Base-by-base conservation (phyloP, 2,888 invertebrate genomes). In the Smittia aterrima region DNA sequence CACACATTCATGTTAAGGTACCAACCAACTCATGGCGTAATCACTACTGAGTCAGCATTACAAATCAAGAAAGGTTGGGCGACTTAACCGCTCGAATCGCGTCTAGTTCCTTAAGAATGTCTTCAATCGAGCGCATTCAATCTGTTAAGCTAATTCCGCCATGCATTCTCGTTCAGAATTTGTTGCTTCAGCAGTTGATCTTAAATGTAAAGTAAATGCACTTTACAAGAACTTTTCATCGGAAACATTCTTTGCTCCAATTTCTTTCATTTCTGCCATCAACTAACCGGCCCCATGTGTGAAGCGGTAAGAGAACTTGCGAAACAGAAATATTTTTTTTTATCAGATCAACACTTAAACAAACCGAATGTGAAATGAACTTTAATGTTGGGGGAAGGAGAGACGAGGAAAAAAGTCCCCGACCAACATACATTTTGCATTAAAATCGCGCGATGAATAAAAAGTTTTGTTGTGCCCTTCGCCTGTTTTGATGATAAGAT, bases 271-370 rank as follows among this genome's bases (percentile, higher is more conserved):
- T 9, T 32, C 32, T n/a, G n/a, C n/a, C n/a, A n/a, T n/a, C n/a
- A n/a, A n/a, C n/a, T n/a, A 32, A 32, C 32, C 32, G 32, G 32
- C 4, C 58, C 47, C 18, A 9, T 18, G 22, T 20, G 20, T 22
- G 18, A 18, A 58, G 16, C 16, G 18, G 22, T 22, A 22, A 67
- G 32, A 47, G 22, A 32, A 11, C 6, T n/a, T 13, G 13, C 40
- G 11, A 20, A 67, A 67, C 6, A 41, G 20, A 32, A 32, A 32
- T 32, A 32, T 22, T 13, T 40, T 24, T 47, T 22, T 25, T 68
- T 70, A 70, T 70, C 70, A 70, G 70, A 70, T 70, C 70, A 20
- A 70, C 70, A 70, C 70, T 70, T 38, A 27, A 70, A 40, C 20
- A 67, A 67, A 64, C 13, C 24, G 20, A 58, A 58, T 58, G 58